These are phyloP conservation scores for Heliconius charithonia DNA, from an alignment of 2,888 invertebrate species.

Conservation along the genomic window DNA sequence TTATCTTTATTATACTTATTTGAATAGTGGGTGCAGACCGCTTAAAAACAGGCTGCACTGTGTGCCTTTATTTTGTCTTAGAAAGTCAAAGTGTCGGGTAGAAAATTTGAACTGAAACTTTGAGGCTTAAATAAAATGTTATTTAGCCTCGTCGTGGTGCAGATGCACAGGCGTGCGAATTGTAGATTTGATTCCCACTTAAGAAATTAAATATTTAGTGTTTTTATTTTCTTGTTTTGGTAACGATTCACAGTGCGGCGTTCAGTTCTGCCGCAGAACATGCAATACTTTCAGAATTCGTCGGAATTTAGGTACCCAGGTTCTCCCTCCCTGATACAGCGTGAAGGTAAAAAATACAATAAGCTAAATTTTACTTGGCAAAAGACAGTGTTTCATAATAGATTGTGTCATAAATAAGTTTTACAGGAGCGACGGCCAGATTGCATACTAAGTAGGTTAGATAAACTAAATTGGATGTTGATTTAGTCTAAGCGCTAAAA, in stretches of 20 bases:
- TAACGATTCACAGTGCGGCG: too few relatives aligned
- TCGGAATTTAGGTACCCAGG: too few relatives aligned
- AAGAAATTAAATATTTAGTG: too few relatives aligned
- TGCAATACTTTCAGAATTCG: too few relatives aligned
- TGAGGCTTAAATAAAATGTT: too few relatives aligned
- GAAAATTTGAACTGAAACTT: background rate
- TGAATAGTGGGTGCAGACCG: background rate
- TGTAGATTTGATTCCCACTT: too few relatives aligned
- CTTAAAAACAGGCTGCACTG: background rate
- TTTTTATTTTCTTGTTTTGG: too few relatives aligned
- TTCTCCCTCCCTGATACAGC: too few relatives aligned
- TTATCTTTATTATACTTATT: background rate
- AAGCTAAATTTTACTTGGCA: background rate
- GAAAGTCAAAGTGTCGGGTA: background rate
- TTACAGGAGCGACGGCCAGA: slow-evolving; percentile 25
- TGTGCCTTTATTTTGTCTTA: background rate
- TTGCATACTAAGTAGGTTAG: slow-evolving; percentile 39
- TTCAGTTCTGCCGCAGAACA: too few relatives aligned
- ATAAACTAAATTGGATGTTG: slow-evolving; percentile 40
- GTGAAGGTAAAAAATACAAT: background rate
- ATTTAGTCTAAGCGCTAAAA: slow-evolving; percentile 31
- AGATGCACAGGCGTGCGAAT: too few relatives aligned
- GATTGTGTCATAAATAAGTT: slow-evolving; percentile 35
- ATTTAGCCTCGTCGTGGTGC: too few relatives aligned
- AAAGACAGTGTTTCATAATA: slow-evolving; percentile 35